Base-by-base conservation (phyloP, 2,797 vertebrate genomes). In the Hapalemur alaotrensis region DNA sequence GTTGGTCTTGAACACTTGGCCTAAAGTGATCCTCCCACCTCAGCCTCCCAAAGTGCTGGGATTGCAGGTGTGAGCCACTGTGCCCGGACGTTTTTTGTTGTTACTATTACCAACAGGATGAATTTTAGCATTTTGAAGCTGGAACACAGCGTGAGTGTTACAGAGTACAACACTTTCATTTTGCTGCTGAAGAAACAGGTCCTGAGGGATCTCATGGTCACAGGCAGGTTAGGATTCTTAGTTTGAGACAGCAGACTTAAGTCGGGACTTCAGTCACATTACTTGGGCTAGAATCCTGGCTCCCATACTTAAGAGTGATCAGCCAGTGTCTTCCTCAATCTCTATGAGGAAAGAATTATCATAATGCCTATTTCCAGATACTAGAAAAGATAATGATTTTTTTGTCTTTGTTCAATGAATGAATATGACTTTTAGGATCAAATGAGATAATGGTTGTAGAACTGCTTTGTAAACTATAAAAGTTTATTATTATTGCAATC, bases 61-160 rank as follows among this genome's bases (percentile, higher is more conserved):
- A 76, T 50, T 76, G 23, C 54, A 57, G 54, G 54, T 57, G 54
- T 57, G 32, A 65, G 61, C 61, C 30, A 32, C 61, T n/a, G 30
- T 65, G 61, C 14, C 15, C 0, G 1, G 6, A 32, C n/a, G 15
- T 65, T n/a, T 65, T n/a, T 65, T 35, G 54, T 25, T 35, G 52
- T 86, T 85, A 41, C 17, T 86, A 41, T 46, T 91, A 88, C n/a
- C 6, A 20, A n/a, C 32, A 25, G 32, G n/a, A 70, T 81, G 79
- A 94, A 94, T 80, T 95, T 95, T 80, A 87, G 69, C 50, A 94
- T 87, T 83, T 83, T 75, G 48, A 95, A 91, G 25, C 38, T 94
- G 38, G 76, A 91, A 84, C 50, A 30, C 32, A 85, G 43, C 18
- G 52, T 72, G 63, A 94, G 88, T 59, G 73, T 93, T 48, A 92